Evolutionary conservation across 1,140 invertebrate species (phyloP).

Genomic region (Drosophila suzukii): DNA sequence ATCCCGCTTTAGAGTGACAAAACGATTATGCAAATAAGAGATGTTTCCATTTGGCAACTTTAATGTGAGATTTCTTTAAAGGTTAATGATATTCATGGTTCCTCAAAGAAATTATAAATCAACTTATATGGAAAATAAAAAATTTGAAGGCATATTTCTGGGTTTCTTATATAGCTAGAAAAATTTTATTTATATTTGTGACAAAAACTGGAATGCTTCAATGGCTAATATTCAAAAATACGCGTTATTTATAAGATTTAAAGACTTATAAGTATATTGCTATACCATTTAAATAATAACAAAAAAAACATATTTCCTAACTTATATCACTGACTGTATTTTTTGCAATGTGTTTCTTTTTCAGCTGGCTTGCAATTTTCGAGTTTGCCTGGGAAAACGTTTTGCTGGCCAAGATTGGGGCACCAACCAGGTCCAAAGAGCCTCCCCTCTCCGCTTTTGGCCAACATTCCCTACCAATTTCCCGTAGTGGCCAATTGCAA

Average conservation of each 20-base stretch:
- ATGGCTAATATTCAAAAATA: too few relatives aligned
- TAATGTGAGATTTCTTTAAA: slow-evolving; percentile 15
- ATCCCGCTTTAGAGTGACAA: slow-evolving; percentile 32
- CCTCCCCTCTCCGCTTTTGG: slow-evolving; percentile 1
- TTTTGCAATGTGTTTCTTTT: neutral
- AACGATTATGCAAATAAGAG: slow-evolving; percentile 59
- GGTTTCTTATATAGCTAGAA: neutral
- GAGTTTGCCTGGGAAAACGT: slow-evolving; percentile 43
- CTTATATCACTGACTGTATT: neutral
- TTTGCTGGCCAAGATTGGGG: slow-evolving; percentile 31
- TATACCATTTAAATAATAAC: too few relatives aligned
- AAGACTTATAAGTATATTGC: too few relatives aligned
- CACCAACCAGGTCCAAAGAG: slow-evolving; percentile 1
- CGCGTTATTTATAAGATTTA: too few relatives aligned
- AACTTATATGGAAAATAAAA: neutral
- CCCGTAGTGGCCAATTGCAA: slow-evolving; percentile 22
- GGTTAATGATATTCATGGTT: slow-evolving; percentile 4
- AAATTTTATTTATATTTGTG: too few relatives aligned
- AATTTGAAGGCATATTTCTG: neutral
- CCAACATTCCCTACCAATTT: slow-evolving; percentile 5
- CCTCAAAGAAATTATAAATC: slow-evolving; percentile 6
- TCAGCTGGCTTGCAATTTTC: slow-evolving; percentile 7
- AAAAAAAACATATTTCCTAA: too few relatives aligned
- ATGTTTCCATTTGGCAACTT: slow-evolving; percentile 2
- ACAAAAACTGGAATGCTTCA: too few relatives aligned